Evolutionary conservation across 2,888 invertebrate genomes (phyloP), one percentile per base, ranked within the genome.

Genomic region (Lepetodrilus schrolli): DNA sequence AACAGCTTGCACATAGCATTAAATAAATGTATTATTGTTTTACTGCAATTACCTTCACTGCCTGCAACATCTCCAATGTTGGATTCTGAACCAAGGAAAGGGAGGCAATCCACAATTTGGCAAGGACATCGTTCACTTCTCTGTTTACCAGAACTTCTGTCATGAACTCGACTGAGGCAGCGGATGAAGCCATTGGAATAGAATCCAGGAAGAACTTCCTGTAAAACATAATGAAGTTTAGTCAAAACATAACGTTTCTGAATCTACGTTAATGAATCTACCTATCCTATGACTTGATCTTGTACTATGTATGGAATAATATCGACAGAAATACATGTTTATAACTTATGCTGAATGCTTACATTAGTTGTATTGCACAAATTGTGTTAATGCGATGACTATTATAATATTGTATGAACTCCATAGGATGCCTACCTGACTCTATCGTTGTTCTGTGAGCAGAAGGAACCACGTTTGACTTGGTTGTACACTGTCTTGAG

Each of bases 171-270:
- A 97, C 94, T 0, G 96, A 95, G 0, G 95, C 95, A 0, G 94
- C 93, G 79, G 95, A 96, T 1, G 95, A 95, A 49, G 97, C 94
- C 89, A 95, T 95, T 0, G 97, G 96, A 4, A 98, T 90, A 0
- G 96, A 96, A 88, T 97, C 96, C 78, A 95, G 89, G 88, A 95
- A 94, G 4, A 95, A 93, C 82, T 94, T 94, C 83, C 94, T 94
- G 82, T 8, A 74, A 78, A 48, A 13, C 20, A 17, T 17, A 36
- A 1, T 1, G 43, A 43, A 1, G 43, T 10, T 4, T 43, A 4
- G 4, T 1, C 10, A 43, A 43, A 43, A 1, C 0, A 7, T 4
- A 17, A 43, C 17, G 43, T 43, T 43, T 43, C 13, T 43, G 10
- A 43, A 43, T 0, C n/a, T 17, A 17, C 17, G n/a, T 13, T 43